Evolutionary conservation across 2,888 invertebrate genomes (phyloP), one percentile per base, ranked within the genome.

Genomic region (Drymonia ruficornis): DNA sequence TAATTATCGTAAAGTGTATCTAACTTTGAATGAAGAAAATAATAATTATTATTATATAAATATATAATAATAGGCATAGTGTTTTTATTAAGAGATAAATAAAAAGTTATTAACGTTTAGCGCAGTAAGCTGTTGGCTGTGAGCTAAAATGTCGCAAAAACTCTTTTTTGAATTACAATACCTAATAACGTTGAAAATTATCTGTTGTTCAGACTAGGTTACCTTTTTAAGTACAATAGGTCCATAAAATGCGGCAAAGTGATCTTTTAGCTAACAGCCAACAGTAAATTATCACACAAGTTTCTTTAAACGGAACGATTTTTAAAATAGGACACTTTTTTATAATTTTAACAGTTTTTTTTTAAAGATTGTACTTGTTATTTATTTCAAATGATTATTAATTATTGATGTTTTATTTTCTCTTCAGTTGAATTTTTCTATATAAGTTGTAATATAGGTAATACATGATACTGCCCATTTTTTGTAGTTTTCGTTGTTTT

Each of bases 341-440:
- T 86, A 86, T 88, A 89, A 86, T 90, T 82, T 90, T 89, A 91
- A 89, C 90, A 89, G 83, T 88, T 89, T 91, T 86, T 86, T 87
- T 87, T 83, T 76, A 84, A 87, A 86, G 78, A 84, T 76, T 88
- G 87, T 89, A 89, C 84, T 90, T 91, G 92, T 92, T 92, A 92
- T 92, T 92, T 92, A 92, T 92, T 92, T 91, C 87, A 92, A 91
- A 91, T 90, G 91, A 91, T 90, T 91, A 91, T 91, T 83, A 91
- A 90, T 87, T 89, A 89, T 87, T 84, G 83, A 87, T 85, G 90
- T 91, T 90, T 86, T 70, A 52, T 56, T 86, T 81, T 86, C 79
- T 74, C 77, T 88, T 86, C 84, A 81, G 86, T 90, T 90, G 89
- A 81, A n/a, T 80, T 55, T 67, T 83, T 55, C 65, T 61, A 73